Base-by-base conservation (phyloP, 2,888 invertebrate genomes). In the Actias luna region DNA sequence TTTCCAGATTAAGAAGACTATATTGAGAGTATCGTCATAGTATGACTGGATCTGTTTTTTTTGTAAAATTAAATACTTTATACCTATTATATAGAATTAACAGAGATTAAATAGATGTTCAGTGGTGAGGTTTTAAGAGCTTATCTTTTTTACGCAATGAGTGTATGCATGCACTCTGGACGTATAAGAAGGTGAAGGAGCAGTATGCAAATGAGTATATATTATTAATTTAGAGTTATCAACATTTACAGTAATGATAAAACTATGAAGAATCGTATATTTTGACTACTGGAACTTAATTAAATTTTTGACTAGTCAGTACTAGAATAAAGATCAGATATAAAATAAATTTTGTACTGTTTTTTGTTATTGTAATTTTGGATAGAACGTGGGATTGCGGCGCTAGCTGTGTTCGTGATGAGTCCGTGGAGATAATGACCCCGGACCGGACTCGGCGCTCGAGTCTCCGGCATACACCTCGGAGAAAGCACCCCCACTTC, bases 341-440 rank as follows among this genome's bases (percentile, higher is more conserved):
- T 22, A 46, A 46, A 7, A 46, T 22, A 46, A 22, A 46, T 42
- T 42, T 42, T 46, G 22, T 46, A 46, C 25, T 25, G 46, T 25
- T 25, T 50, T 50, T 25, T 50, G 25, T 22, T 4, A 22, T 50
- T 50, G n/a, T 59, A 27, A 36, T 36, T 16, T 35, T 27, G 1
- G 16, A 29, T 39, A 3, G 62, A 16, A 16, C 16, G 59, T n/a
- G n/a, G 10, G 25, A 7, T 46, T 14, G 52, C 64, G 75, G 68
- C 85, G 92, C 85, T 92, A 92, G 91, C 92, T 92, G 78, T 90
- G 92, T 31, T 92, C 92, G 71, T 88, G 89, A 67, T 90, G 91
- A 0, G 90, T 88, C 5, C 91, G 85, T 12, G 92, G 91, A 0
- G 92, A 92, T 62, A 92, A 80, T 16, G 92, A 92, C 12, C 92